Percentiles rank a stretch among this genome's conserved stretches.
Conservation (phyloP, 2,797 vertebrate genomes). For the Pseudotriccus pelzelni region DNA sequence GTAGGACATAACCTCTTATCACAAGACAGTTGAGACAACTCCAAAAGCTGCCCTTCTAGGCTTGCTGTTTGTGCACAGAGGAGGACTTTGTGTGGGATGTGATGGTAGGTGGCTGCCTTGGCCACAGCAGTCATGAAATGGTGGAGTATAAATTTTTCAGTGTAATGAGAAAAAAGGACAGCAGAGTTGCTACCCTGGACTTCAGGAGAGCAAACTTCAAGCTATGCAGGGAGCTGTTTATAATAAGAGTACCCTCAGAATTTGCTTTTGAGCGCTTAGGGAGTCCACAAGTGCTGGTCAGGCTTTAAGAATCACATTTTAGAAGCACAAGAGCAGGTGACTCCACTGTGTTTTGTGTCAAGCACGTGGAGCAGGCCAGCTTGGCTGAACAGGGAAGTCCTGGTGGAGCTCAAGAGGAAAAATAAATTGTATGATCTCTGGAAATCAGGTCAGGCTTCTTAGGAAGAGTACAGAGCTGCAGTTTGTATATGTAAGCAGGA, state of each 20-base stretch:
- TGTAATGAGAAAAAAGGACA: not conserved
- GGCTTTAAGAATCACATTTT: not conserved
- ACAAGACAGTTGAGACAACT: not conserved
- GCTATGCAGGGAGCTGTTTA: not conserved
- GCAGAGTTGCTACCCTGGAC: not conserved
- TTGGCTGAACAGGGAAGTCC: not conserved
- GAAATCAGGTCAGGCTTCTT: not conserved
- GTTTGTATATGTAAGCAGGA: not conserved
- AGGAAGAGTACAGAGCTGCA: not conserved
- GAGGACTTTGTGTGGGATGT: not conserved
- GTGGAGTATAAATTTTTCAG: too few species aligned
- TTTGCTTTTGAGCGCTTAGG: not conserved
- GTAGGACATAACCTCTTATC: not conserved
- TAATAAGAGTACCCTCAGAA: not conserved
- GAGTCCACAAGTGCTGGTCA: not conserved
- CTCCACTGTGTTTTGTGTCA: not conserved
- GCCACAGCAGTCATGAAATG: rapidly evolving
- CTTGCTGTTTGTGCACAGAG: too few species aligned
- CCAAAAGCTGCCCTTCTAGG: too few species aligned
- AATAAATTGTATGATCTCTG: not conserved
- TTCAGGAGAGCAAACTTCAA: not conserved
- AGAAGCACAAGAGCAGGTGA: not conserved
- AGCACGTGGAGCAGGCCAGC: not conserved
- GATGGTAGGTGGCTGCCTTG: not conserved
- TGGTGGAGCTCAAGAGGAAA: not conserved